Evolutionary conservation across 2,113 vertebrate species (phyloP).

Genomic region (Pygoscelis adeliae): DNA sequence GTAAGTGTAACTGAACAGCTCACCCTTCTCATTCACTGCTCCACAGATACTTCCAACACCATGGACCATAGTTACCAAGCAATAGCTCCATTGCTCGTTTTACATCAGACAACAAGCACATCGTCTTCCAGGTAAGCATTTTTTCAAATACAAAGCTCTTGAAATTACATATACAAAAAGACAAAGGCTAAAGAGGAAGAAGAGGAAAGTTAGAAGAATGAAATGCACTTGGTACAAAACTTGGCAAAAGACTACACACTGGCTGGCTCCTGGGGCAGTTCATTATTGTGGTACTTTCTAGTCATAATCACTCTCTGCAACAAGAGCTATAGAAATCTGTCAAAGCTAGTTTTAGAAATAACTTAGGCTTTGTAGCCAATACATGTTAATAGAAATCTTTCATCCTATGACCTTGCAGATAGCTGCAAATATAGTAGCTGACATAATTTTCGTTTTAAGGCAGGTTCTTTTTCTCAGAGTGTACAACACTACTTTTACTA

Average conservation of each 20-base stretch:
- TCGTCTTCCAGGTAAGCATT: neutral
- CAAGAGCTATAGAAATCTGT: neutral
- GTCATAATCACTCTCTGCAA: neutral
- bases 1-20: neutral
- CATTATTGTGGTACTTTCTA: neutral
- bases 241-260: neutral
- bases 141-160: neutral
- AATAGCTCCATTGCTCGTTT: neutral
- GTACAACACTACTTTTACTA: neutral
- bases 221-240: neutral
- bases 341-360: neutral
- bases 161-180: neutral
- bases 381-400: neutral
- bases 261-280: neutral
- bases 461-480: neutral
- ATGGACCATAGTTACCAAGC: fast-evolving
- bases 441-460: neutral
- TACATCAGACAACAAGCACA: neutral
- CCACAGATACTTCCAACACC: neutral
- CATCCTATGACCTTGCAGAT: neutral
- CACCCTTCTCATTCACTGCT: neutral
- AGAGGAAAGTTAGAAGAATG: neutral
- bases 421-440: neutral
- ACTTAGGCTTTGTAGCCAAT: neutral
- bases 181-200: neutral